A percentile compares a stretch with the other conserved stretches of the same genome.
Evolutionary conservation across 2,113 vertebrate genomes (phyloP).

Genomic region (Strix aluco): DNA sequence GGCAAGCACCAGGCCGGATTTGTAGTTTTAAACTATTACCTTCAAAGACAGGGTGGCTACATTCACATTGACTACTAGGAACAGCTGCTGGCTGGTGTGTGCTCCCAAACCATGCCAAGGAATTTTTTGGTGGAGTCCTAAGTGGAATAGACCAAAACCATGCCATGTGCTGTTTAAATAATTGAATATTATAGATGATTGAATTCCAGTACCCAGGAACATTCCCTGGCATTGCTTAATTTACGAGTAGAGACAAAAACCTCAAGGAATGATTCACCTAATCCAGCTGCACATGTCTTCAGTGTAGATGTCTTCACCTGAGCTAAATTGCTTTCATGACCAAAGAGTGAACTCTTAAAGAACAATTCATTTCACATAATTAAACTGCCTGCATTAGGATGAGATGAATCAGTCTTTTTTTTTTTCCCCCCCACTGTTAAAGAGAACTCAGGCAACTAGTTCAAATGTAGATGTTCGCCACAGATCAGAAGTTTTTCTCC

Average conservation of each 20-base stretch:
- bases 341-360: not conserved
- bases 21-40: not conserved
- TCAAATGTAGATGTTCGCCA: not conserved
- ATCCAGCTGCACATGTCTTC: not conserved
- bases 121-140: not conserved
- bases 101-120: not conserved
- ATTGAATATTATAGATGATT: not conserved
- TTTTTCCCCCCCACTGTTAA: not conserved
- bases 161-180: not conserved
- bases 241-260: not conserved
- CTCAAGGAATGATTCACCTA: not conserved
- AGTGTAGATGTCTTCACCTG: not conserved
- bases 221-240: not conserved
- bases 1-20: not conserved
- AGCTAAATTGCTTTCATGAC: not conserved
- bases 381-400: not conserved
- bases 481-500: not conserved
- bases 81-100: not conserved
- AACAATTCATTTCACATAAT: not conserved
- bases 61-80: not conserved
- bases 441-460: not conserved
- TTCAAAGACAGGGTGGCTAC: not conserved
- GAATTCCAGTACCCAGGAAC: not conserved
- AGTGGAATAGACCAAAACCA: not conserved
- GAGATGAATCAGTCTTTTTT: not conserved